phyloP scores from a whole-genome alignment of 1,140 invertebrate genomes.

The Ceratosolen fusciceps region DNA sequence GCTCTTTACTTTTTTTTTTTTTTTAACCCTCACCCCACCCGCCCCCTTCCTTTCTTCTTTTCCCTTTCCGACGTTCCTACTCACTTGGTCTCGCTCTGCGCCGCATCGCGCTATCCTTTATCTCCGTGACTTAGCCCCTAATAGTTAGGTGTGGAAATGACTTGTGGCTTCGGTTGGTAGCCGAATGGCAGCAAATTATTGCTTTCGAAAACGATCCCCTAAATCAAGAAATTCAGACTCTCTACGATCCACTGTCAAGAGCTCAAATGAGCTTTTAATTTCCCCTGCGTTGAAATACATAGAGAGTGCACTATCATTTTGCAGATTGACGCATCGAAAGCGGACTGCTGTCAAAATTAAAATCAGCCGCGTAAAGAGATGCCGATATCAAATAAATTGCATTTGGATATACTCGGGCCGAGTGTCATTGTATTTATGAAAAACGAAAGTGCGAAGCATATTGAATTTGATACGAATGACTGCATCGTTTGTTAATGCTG shows the following conservation, averaged over 20 bases:
- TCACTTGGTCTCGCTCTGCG: constrained; percentile 28
- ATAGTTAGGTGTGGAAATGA: constrained; percentile 66
- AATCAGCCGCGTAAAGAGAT: constrained; percentile 8
- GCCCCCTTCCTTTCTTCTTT: background rate
- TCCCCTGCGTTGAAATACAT: constrained; percentile 46
- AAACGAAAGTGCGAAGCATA: background rate
- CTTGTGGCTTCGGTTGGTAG: constrained; percentile 61
- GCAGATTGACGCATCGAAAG: background rate
- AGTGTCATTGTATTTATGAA: background rate
- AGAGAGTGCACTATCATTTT: constrained; percentile 51
- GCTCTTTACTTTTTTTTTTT: background rate
- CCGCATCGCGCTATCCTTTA: background rate
- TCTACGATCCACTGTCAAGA: constrained; percentile 50
- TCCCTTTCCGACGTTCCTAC: constrained; percentile 9
- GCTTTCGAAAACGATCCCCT: constrained; percentile 60
- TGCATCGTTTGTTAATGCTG: background rate
- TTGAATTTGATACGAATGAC: constrained; percentile 16
- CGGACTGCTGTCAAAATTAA: constrained; percentile 20
- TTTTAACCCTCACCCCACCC: background rate
- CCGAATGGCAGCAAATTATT: constrained; percentile 62
- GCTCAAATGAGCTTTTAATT: constrained; percentile 60
- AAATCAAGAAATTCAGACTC: constrained; percentile 55
- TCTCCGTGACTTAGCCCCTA: constrained; percentile 43
- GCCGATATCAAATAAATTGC: constrained; percentile 14
- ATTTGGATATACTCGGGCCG: background rate